Conservation (phyloP, 2,113 vertebrate genomes). For the Neogobius melanostomus region DNA sequence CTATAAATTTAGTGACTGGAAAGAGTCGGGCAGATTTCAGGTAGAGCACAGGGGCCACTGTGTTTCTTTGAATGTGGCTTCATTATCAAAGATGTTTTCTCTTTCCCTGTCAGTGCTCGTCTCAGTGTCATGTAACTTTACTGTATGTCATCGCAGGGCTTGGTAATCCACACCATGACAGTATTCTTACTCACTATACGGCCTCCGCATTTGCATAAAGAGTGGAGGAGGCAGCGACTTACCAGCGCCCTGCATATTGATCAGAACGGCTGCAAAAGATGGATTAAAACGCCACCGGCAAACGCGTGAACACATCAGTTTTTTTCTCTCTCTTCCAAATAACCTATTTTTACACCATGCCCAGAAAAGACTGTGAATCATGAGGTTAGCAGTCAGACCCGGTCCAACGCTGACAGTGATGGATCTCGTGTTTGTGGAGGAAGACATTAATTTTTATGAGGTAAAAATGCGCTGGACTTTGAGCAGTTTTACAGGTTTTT, state of each 20-base stretch:
- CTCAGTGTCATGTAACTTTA: neutral
- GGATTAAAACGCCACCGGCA: slow-evolving; percentile 6
- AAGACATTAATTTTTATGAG: neutral
- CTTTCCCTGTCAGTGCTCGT: too few species aligned
- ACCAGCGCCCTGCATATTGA: slow-evolving; percentile 27
- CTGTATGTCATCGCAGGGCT: neutral
- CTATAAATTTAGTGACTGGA: too few species aligned
- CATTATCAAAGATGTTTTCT: too few species aligned
- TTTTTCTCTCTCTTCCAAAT: neutral
- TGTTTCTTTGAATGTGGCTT: too few species aligned
- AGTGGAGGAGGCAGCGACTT: neutral
- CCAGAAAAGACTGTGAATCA: neutral
- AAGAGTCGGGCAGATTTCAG: too few species aligned
- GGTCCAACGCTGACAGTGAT: neutral
- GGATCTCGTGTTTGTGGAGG: neutral
- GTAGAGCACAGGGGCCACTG: too few species aligned
- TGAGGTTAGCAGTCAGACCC: neutral
- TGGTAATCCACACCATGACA: neutral
- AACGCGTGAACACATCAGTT: neutral
- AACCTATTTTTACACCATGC: neutral
- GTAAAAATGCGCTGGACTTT: neutral
- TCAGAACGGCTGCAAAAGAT: slow-evolving; percentile 10
- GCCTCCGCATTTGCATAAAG: slow-evolving; percentile 5
- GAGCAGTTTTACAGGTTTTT: neutral
- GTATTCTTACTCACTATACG: neutral